Conservation (phyloP, 2,113 vertebrate species). For the Aegithalos caudatus region DNA sequence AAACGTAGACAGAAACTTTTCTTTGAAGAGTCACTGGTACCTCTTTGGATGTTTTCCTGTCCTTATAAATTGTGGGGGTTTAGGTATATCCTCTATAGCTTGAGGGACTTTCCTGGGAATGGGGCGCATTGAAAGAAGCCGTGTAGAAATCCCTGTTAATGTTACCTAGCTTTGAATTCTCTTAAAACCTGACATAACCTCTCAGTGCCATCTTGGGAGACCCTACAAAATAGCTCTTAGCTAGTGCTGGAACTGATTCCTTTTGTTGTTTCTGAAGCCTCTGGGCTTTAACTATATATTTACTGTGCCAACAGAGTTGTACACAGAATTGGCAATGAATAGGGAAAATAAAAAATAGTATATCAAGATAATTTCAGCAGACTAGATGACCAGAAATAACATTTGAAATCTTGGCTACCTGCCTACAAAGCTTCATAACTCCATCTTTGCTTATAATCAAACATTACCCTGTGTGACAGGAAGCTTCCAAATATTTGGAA, state of each 20-base stretch:
- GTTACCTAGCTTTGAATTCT: not conserved
- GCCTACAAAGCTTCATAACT: not conserved
- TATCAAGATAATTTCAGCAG: not conserved
- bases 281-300: not conserved
- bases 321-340: not conserved
- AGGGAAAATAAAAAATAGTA: not conserved
- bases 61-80: not conserved
- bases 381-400: not conserved
- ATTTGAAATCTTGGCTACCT: not conserved
- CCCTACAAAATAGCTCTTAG: not conserved
- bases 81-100: not conserved
- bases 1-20: not conserved
- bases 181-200: not conserved
- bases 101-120: not conserved
- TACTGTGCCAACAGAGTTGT: not conserved
- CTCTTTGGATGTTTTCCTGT: not conserved
- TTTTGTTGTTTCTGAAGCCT: not conserved
- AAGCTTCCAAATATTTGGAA: constrained; percentile 11
- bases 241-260: not conserved
- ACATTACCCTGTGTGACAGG: constrained; percentile 21
- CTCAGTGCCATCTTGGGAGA: not conserved
- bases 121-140: not conserved
- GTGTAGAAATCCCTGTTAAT: not conserved
- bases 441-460: constrained; percentile 12
- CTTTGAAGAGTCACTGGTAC: not conserved